Conservation (phyloP, 2,797 vertebrate species). For the Sebastes dallii region DNA sequence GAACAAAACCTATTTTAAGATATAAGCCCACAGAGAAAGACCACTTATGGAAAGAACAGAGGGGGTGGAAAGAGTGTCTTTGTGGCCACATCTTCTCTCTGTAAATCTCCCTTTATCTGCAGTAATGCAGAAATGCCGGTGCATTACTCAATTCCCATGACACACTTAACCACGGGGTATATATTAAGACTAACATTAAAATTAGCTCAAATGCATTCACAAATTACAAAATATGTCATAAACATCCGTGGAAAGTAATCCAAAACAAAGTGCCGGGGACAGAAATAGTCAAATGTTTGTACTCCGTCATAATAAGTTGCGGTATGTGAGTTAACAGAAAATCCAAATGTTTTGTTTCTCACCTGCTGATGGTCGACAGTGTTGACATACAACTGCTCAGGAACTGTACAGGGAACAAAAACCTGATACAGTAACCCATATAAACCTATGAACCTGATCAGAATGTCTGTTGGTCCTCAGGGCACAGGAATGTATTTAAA, state of each 20-base stretch:
- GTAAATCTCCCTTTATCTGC: neutral
- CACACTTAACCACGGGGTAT: neutral
- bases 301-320: neutral
- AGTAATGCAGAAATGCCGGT: neutral
- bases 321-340: neutral
- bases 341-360: conserved; percentile 13
- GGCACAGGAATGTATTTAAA: neutral
- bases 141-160: neutral
- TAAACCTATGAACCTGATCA: neutral
- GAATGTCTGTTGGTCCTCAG: neutral
- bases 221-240: neutral
- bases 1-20: neutral
- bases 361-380: conserved; percentile 60
- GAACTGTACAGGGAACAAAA: conserved; percentile 33
- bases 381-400: conserved; percentile 39
- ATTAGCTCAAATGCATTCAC: neutral
- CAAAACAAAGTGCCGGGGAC: neutral
- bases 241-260: neutral
- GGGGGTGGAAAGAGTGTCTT: conserved; percentile 27
- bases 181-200: neutral
- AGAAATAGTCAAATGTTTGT: neutral
- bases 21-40: conserved; percentile 21
- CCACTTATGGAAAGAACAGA: conserved; percentile 47
- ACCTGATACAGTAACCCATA: conserved; percentile 26
- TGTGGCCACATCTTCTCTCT: neutral